Evolutionary conservation across 2,797 vertebrate genomes (phyloP), one percentile per base, ranked within the genome.

Genomic region (Enteromius paludinosus): DNA sequence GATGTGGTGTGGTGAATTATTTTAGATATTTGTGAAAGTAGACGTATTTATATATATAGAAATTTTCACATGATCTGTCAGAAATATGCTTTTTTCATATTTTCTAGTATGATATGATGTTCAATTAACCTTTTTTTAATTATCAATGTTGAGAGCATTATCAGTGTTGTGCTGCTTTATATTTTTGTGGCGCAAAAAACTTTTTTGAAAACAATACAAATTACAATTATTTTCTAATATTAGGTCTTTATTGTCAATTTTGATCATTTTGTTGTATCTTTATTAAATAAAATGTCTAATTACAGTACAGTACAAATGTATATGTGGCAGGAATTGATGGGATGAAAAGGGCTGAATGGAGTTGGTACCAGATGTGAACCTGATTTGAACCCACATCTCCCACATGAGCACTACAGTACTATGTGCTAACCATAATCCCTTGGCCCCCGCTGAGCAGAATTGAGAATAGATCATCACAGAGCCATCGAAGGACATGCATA

Each of bases 331-430:
- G 4, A n/a, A 28, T 2, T 38, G 30, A 72, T 72, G 28, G 45
- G 28, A 33, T 56, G 25, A 59, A n/a, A 25, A 33, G 23, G 18
- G 59, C 9, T 3, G 15, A 38, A 41, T 28, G 15, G 4, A 45
- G 12, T 18, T 43, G 11, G 20, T 18, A 17, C 18, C 38, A 59
- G 7, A 61, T 30, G 6, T 30, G 2, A n/a, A 15, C 25, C 14
- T 10, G 18, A 80, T 80, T 71, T 5, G 4, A 80, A 80, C 54
- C 65, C 8, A 18, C 25, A 12, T 71, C 25, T 71, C 69, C 9
- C 18, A n/a, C 18, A 33, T 71, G 14, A 33, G 47, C 18, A 49
- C 69, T 25, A 11, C 23, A 30, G 25, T 11, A 3, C 69, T 33
- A 54, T 4, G 11, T 73, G 20, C 18, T 7, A 73, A 73, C 30